A percentile compares a stretch with the other conserved stretches of the same genome.
Evolutionary conservation across 2,888 invertebrate genomes (phyloP).

Genomic region (Himalopsyche anomala): DNA sequence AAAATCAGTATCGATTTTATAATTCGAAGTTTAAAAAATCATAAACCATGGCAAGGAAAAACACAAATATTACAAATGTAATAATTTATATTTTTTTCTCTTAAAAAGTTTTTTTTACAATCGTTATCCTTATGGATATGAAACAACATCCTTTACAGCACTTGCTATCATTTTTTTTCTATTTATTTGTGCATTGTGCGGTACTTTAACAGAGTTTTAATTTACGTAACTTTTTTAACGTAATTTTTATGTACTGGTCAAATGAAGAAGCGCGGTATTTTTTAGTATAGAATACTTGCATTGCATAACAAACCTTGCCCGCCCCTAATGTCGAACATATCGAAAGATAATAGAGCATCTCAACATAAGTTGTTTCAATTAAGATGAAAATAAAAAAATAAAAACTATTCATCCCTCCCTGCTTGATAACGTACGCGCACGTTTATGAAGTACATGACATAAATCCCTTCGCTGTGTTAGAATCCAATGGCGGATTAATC

Average conservation of each 20-base stretch:
- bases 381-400: no score
- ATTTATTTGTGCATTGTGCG: neutral
- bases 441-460: no score
- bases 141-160: neutral
- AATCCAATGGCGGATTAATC: no score
- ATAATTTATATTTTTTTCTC: no score
- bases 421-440: no score
- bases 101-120: neutral
- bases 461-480: no score
- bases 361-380: neutral
- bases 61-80: no score
- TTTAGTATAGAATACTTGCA: neutral
- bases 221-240: neutral
- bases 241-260: neutral
- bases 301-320: no score
- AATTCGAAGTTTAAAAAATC: no score
- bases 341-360: neutral
- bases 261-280: neutral
- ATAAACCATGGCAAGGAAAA: no score
- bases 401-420: no score
- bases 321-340: neutral
- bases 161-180: neutral
- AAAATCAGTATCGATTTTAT: no score
- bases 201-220: neutral
- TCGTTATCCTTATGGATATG: neutral